Evolutionary conservation across 2,797 vertebrate genomes (phyloP).

Genomic region (Chelmon rostratus): DNA sequence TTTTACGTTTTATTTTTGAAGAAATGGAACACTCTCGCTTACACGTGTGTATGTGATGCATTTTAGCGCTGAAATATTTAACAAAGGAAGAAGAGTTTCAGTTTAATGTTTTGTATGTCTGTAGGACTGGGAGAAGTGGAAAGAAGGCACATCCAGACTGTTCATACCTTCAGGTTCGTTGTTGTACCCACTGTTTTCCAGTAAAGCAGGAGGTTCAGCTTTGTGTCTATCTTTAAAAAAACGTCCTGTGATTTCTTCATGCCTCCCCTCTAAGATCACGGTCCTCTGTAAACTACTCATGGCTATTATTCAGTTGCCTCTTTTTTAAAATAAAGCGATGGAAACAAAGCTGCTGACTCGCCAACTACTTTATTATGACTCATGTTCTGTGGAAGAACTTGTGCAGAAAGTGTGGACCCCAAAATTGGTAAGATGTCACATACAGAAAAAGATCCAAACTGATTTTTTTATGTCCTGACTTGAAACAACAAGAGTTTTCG

Average conservation of each 20-base stretch:
- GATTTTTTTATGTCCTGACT: not conserved
- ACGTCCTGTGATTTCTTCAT: conserved; percentile 29
- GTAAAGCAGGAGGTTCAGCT: conserved; percentile 30
- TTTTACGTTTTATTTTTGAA: conserved; percentile 57
- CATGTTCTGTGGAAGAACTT: not conserved
- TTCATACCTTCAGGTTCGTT: conserved; percentile 19
- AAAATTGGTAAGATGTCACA: not conserved
- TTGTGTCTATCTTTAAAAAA: conserved; percentile 13
- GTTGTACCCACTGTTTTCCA: conserved; percentile 10
- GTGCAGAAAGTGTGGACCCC: not conserved
- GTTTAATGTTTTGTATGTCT: conserved; percentile 36
- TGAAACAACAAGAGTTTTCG: not conserved
- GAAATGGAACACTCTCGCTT: conserved; percentile 36
- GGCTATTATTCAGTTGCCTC: conserved; percentile 64
- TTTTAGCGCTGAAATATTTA: conserved; percentile 31
- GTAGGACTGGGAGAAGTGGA: conserved; percentile 5
- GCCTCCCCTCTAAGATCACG: conserved; percentile 38
- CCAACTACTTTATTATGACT: conserved; percentile 23
- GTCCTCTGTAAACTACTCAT: conserved; percentile 62
- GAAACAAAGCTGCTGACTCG: conserved; percentile 42
- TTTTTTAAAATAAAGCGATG: conserved; percentile 77
- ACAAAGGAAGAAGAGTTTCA: conserved; percentile 16
- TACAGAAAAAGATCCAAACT: not conserved
- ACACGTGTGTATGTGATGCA: conserved; percentile 42
- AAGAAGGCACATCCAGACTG: conserved; percentile 11